phyloP scores from a whole-genome alignment of 2,797 vertebrate species.

The Pangasius mekongensis region DNA sequence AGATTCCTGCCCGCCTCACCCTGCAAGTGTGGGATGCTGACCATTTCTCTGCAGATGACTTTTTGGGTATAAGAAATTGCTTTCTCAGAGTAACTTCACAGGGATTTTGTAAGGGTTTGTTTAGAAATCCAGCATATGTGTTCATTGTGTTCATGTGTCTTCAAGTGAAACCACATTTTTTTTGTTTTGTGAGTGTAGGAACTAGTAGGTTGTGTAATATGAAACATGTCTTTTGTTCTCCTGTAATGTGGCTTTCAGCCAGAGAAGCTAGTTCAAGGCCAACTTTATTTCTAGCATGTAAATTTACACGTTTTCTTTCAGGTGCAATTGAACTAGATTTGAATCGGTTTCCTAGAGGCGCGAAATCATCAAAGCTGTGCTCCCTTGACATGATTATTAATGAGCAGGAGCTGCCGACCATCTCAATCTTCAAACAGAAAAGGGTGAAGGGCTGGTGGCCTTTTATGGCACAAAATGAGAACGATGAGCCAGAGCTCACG shows the following conservation, averaged over 20 bases:
- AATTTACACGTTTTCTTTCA: slow-evolving; percentile 59
- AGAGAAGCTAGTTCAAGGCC: background rate
- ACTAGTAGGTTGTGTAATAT: background rate
- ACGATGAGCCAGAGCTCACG: slow-evolving; percentile 93
- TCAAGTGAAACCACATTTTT: background rate
- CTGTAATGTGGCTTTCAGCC: background rate
- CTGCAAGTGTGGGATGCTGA: slow-evolving; percentile 98
- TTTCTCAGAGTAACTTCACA: background rate
- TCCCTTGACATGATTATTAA: slow-evolving; percentile 88
- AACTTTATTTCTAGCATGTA: background rate
- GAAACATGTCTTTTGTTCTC: background rate
- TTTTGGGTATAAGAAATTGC: slow-evolving; percentile 79
- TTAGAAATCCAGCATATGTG: background rate
- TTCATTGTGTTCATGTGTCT: background rate
- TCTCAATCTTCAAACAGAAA: slow-evolving; percentile 99
- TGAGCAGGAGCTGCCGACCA: slow-evolving; percentile 87
- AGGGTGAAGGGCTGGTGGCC: slow-evolving; percentile 99
- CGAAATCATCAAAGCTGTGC: slow-evolving; percentile 95
- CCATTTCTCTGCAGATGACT: slow-evolving; percentile 97
- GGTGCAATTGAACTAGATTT: slow-evolving; percentile 95
- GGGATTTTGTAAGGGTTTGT: background rate
- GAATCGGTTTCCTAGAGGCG: slow-evolving; percentile 91
- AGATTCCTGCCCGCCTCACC: slow-evolving; percentile 94
- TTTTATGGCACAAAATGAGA: slow-evolving; percentile 90
- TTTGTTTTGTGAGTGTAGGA: background rate